phyloP scores from a whole-genome alignment of 2,113 vertebrate genomes.

The Eublepharis macularius region DNA sequence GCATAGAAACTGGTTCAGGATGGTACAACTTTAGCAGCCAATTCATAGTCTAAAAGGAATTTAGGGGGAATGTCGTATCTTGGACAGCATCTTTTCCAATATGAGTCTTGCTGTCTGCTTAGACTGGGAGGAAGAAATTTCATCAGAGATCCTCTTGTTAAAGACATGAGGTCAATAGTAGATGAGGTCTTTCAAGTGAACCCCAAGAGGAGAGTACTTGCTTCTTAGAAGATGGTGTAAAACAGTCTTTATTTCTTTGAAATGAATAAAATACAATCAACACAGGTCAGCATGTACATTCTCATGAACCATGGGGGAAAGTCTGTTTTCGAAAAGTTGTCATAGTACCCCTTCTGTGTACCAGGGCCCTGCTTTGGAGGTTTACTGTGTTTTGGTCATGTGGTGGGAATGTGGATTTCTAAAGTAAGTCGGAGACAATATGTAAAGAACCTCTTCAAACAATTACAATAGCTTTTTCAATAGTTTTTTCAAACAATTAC shows the following conservation, averaged over 20 bases:
- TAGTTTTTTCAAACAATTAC: no score
- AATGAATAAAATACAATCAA: no score
- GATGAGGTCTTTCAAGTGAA: neutral
- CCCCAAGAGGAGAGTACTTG: neutral
- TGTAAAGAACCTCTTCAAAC: neutral
- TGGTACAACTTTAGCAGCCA: neutral
- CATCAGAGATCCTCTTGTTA: no score
- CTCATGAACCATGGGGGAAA: no score
- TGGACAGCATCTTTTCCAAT: no score
- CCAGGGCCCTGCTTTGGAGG: neutral
- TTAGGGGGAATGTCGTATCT: neutral
- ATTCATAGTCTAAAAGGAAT: neutral
- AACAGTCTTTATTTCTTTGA: no score
- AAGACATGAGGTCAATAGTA: neutral
- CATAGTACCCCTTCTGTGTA: no score
- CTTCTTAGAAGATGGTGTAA: neutral
- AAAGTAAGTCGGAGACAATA: neutral
- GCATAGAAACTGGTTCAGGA: no score
- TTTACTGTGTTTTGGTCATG: neutral
- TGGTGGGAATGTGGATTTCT: neutral
- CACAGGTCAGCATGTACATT: no score
- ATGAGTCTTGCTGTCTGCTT: neutral
- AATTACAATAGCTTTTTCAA: no score
- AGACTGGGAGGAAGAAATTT: neutral
- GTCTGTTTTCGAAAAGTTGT: no score